Evolutionary conservation across 2,797 vertebrate species (phyloP).

Genomic region (Cirrhinus molitorella): DNA sequence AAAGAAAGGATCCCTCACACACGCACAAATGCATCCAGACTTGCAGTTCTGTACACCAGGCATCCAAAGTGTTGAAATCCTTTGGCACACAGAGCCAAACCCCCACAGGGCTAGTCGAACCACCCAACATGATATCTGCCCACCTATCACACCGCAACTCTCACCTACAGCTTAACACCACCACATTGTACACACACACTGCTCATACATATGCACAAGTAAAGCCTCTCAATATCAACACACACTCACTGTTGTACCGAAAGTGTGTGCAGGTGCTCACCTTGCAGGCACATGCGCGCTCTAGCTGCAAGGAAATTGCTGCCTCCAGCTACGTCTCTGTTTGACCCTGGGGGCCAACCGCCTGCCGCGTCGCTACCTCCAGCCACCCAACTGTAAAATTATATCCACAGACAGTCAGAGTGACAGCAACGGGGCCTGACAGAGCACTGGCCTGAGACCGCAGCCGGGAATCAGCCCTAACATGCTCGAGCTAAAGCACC

Average conservation of each 20-base stretch:
- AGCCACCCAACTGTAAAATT: constrained; percentile 70
- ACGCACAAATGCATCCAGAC: constrained; percentile 28
- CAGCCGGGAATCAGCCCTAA: constrained; percentile 37
- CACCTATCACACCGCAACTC: constrained; percentile 14
- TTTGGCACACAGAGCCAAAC: constrained; percentile 12
- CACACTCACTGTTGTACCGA: background rate
- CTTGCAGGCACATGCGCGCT: constrained; percentile 26
- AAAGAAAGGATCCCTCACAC: constrained; percentile 53
- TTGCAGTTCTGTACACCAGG: constrained; percentile 6
- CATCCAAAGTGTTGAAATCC: constrained; percentile 48
- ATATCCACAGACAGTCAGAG: constrained; percentile 58
- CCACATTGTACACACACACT: constrained; percentile 29
- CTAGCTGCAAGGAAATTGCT: constrained; percentile 61
- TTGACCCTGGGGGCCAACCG: constrained; percentile 63
- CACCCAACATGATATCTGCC: constrained; percentile 22
- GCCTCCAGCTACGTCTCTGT: constrained; percentile 58
- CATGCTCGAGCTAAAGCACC: constrained; percentile 55
- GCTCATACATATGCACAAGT: constrained; percentile 16
- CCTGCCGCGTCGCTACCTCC: constrained; percentile 61
- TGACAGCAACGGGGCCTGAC: constrained; percentile 44
- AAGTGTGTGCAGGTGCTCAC: constrained; percentile 42
- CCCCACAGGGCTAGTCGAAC: constrained; percentile 13
- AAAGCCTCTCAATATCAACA: constrained; percentile 19
- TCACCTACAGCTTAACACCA: constrained; percentile 24
- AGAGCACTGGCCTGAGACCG: constrained; percentile 49